Evolutionary conservation across 2,797 vertebrate species (phyloP).

Genomic region (Iguana delicatissima): DNA sequence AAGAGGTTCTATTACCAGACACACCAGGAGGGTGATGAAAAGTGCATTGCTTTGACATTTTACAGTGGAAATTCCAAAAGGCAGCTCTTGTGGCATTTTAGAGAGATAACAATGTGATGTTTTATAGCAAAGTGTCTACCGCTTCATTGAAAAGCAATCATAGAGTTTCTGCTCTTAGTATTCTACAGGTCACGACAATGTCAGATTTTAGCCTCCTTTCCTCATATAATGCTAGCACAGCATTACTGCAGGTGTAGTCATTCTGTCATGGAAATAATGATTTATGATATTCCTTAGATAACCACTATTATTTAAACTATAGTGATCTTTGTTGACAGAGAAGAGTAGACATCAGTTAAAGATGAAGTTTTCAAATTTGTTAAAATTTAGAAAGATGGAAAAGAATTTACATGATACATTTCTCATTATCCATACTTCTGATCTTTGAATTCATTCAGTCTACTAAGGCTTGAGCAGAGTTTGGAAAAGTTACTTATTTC

Average conservation of each 20-base stretch:
- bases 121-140: neutral
- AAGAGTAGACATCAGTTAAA: neutral
- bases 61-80: neutral
- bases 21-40: slow-evolving; percentile 2
- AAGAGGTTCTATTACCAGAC: neutral
- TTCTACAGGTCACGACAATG: neutral
- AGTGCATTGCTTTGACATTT: neutral
- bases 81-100: neutral
- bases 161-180: neutral
- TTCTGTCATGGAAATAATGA: neutral
- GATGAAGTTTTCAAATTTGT: neutral
- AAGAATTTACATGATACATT: neutral
- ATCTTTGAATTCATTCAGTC: neutral
- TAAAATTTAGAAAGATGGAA: neutral
- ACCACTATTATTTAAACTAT: neutral
- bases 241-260: neutral
- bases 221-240: neutral
- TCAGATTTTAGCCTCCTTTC: neutral
- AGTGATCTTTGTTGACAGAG: neutral
- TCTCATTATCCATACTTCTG: neutral
- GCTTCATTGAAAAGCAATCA: neutral
- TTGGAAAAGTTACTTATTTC: neutral
- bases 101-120: neutral
- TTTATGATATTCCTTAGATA: neutral
- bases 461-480: neutral